Evolutionary conservation across 1,140 invertebrate genomes (phyloP).

Genomic region (Cataglyphis hispanica): DNA sequence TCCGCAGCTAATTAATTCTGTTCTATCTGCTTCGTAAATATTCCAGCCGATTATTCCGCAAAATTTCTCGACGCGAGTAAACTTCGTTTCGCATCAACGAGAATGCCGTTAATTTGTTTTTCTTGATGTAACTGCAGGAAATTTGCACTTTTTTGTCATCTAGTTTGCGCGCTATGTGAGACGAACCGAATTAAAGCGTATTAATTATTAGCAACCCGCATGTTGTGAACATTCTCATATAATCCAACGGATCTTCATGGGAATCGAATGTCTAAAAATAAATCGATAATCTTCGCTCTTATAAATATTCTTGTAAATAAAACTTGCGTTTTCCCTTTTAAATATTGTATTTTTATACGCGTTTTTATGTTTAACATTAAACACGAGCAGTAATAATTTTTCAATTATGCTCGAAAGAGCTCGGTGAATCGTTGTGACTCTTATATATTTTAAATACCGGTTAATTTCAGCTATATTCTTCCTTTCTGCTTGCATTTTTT

Average conservation of each 20-base stretch:
- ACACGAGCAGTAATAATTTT: slow-evolving; percentile 30
- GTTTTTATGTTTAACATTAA: slow-evolving; percentile 24
- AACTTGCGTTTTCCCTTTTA: background rate
- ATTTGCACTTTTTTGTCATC: slow-evolving; percentile 6
- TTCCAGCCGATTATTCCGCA: slow-evolving; percentile 8
- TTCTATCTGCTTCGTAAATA: slow-evolving; percentile 39
- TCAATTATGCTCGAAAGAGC: background rate
- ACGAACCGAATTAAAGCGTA: slow-evolving; percentile 20
- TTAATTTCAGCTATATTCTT: slow-evolving; percentile 30
- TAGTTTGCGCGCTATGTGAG: no score
- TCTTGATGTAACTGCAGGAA: slow-evolving; percentile 2
- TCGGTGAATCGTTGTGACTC: slow-evolving; percentile 21
- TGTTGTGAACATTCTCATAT: background rate
- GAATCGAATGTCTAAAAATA: background rate
- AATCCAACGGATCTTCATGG: background rate
- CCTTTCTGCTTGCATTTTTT: background rate
- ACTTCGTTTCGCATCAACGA: slow-evolving; percentile 46
- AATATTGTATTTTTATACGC: slow-evolving; percentile 28
- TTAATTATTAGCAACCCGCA: background rate
- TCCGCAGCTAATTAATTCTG: slow-evolving; percentile 54
- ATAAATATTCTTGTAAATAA: background rate
- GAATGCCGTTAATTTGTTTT: slow-evolving; percentile 37
- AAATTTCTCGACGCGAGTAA: slow-evolving; percentile 34
- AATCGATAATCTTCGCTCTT: background rate
- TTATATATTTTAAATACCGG: slow-evolving; percentile 29